These are phyloP conservation scores for Eutrigla gurnardus DNA, from an alignment of 2,797 vertebrate genomes.

Conservation along the genomic window DNA sequence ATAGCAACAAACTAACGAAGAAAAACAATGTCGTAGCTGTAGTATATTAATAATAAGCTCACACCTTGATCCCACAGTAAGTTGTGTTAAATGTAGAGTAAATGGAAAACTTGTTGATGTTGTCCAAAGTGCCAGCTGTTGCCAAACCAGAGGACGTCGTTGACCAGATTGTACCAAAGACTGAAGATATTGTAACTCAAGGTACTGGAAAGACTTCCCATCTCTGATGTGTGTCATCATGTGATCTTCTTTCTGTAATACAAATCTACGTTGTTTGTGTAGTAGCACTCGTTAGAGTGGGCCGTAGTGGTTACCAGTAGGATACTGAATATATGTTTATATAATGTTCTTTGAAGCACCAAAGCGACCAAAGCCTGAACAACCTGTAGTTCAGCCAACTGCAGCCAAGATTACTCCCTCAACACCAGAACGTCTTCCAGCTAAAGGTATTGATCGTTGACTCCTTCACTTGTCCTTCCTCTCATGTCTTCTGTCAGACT, in stretches of 20 bases:
- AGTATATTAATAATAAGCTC: background rate
- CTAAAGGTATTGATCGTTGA: constrained; percentile 54
- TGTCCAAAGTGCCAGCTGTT: constrained; percentile 39
- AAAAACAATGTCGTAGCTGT: background rate
- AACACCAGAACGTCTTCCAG: constrained; percentile 2
- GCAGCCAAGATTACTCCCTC: constrained; percentile 37
- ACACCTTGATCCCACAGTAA: background rate
- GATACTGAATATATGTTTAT: constrained; percentile 23
- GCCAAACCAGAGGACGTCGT: constrained; percentile 27
- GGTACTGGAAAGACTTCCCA: constrained; percentile 18
- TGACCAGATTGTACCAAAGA: constrained; percentile 1
- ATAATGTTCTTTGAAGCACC: constrained; percentile 62
- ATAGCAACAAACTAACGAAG: background rate
- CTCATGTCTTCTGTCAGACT: constrained; percentile 8
- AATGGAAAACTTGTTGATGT: constrained; percentile 24
- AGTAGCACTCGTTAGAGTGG: too few relatives aligned
- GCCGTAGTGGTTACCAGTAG: background rate
- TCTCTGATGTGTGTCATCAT: constrained; percentile 29
- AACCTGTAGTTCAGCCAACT: constrained; percentile 31
- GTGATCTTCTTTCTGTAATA: background rate
- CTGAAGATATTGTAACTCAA: constrained; percentile 32
- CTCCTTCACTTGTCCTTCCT: constrained; percentile 3
- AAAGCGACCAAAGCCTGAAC: constrained; percentile 46
- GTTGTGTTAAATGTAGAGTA: background rate
- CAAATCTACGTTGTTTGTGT: constrained; percentile 43